Conservation (phyloP, 2,113 vertebrate genomes). For the Phylloscopus trochilus region DNA sequence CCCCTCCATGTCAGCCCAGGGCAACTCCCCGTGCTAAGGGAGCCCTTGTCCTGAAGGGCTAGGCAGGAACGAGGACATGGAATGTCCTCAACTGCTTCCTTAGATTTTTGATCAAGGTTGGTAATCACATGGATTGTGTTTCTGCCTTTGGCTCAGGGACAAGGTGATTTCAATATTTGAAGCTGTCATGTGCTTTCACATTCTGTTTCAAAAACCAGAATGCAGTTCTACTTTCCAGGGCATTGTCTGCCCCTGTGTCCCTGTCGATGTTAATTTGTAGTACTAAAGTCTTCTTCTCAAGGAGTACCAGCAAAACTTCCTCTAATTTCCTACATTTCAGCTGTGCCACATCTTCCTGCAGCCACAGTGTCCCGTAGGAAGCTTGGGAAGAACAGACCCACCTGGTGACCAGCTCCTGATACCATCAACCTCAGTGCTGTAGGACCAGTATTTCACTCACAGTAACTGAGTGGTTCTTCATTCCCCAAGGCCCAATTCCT, state of each 20-base stretch:
- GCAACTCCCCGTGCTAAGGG: not conserved
- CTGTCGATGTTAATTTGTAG: not conserved
- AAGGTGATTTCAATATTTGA: not conserved
- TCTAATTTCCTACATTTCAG: not conserved
- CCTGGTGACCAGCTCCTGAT: not conserved
- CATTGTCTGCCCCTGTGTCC: fast-evolving
- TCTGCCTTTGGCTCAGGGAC: not conserved
- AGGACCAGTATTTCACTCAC: not conserved
- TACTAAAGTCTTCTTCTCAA: not conserved
- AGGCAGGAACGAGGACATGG: not conserved
- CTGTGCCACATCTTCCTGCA: not conserved
- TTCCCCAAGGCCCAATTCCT: not conserved
- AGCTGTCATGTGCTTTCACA: not conserved
- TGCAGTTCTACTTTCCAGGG: not conserved
- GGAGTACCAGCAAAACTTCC: not conserved
- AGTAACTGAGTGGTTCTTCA: not conserved
- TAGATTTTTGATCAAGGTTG: not conserved
- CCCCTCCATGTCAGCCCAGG: not conserved
- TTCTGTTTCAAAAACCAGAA: not conserved
- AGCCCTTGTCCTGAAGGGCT: not conserved
- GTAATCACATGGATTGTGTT: not conserved
- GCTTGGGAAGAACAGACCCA: not conserved
- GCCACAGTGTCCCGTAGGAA: not conserved
- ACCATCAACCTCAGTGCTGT: not conserved
- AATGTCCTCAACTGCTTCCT: not conserved